Base-by-base conservation (phyloP, 2,113 vertebrate species). In the Ranitomeya imitator region DNA sequence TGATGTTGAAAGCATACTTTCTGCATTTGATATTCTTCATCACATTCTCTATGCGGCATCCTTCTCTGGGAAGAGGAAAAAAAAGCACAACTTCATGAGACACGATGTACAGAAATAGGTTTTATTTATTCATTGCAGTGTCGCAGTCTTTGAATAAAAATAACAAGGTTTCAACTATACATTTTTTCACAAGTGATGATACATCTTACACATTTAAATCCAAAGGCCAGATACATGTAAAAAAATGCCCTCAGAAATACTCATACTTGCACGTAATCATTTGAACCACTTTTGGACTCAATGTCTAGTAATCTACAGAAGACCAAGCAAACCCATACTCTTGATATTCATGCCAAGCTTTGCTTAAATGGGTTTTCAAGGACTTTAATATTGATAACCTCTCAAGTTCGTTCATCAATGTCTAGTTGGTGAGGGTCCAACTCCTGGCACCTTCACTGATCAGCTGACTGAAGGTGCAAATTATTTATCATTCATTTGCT, bases 11-110 rank as follows among this genome's bases (percentile, higher is more conserved):
- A 93, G 98, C 98, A 93, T 99, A 99, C 91, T 99, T 99, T 94
- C 98, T 97, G 96, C 97, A 97, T 94, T 93, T 97, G 94, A 99
- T 96, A 95, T 99, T 99, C 97, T 99, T 99, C 96, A 97, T 95
- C 89, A 98, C 98, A 94, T 99, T 99, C 92, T 99, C 98, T 97
- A 99, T 99, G 93, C 98, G 98, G 96, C 98, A 99, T 95, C 98
- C 98, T 96, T 99, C 97, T 98, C 98, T 99, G 96, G 94, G 94
- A 88, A 92, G 79, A 96, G 94, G 94, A 93, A 92, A 92, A 93
- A 45, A 95, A 95, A 95, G 94, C 19, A 95, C 94, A 95, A 94
- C 95, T 94, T 93, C 95, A 94, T 96, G 93, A 96, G 95, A 95
- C 94, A 95, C 37, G 89, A 93, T 95, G 92, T 96, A 96, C 93